Conservation (phyloP, 2,888 invertebrate genomes). For the Noctuana brunneofusca region DNA sequence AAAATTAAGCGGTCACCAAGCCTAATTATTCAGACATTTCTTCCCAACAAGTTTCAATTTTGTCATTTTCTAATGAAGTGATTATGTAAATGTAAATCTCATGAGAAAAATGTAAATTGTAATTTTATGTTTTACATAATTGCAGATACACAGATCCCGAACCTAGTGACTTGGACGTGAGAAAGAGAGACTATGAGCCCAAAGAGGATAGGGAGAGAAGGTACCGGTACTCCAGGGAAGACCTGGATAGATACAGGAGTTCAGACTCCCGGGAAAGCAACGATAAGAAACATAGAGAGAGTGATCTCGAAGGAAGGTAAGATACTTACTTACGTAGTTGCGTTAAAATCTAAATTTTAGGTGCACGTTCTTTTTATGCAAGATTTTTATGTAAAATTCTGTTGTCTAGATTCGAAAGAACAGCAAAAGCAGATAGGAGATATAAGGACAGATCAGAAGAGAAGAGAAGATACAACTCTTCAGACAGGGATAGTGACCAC, state of each 20-base stretch:
- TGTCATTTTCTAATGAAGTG: too few species aligned
- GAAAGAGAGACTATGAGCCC: conserved; percentile 63
- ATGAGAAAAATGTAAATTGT: too few species aligned
- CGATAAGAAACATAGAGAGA: conserved; percentile 58
- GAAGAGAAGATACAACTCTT: conserved; percentile 84
- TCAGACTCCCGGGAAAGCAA: conserved; percentile 58
- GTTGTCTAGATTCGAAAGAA: conserved; percentile 56
- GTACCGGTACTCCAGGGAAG: conserved; percentile 58
- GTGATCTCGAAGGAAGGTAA: conserved; percentile 58
- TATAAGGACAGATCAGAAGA: conserved; percentile 55
- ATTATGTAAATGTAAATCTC: too few species aligned
- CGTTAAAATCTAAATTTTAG: too few species aligned
- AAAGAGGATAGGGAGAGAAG: conserved; percentile 63
- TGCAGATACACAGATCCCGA: conserved; percentile 74
- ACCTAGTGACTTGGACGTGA: conserved; percentile 69
- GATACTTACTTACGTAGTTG: background rate
- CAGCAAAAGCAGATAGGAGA: conserved; percentile 61
- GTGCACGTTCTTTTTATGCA: too few species aligned
- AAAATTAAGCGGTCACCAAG: too few species aligned
- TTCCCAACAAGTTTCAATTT: too few species aligned
- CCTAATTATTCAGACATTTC: too few species aligned
- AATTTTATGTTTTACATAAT: background rate
- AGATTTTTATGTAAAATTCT: background rate
- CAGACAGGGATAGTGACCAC: conserved; percentile 76
- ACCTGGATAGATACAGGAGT: conserved; percentile 56